Conservation (phyloP, 1,140 invertebrate genomes). For the Drosophila lowei region DNA sequence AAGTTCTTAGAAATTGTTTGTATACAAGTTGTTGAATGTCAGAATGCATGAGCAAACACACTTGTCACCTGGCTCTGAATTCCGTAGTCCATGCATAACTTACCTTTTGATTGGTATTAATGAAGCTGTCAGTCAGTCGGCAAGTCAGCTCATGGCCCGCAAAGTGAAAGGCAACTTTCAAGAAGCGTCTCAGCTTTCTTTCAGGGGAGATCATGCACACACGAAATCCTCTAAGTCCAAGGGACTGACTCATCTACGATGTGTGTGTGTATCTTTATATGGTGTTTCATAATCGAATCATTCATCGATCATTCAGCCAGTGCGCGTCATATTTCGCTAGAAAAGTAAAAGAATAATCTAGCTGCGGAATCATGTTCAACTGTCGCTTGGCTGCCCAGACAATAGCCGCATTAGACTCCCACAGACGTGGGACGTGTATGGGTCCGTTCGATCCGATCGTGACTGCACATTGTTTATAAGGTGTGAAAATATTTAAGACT, state of each 20-base stretch:
- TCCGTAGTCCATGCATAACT: constrained; percentile 48
- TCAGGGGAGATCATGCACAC: not conserved
- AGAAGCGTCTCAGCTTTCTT: constrained; percentile 19
- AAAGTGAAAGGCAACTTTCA: constrained; percentile 57
- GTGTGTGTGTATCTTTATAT: constrained; percentile 18
- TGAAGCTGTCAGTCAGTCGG: constrained; percentile 70
- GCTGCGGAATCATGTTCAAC: constrained; percentile 50
- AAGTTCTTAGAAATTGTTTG: constrained; percentile 2
- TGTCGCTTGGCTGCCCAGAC: constrained; percentile 66
- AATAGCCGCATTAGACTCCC: constrained; percentile 69
- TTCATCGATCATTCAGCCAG: constrained; percentile 70
- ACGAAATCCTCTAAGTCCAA: constrained; percentile 14
- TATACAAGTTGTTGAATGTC: constrained; percentile 65
- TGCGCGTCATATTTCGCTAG: constrained; percentile 77
- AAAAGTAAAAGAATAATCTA: constrained; percentile 50
- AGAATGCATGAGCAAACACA: constrained; percentile 75
- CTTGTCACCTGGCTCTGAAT: constrained; percentile 72
- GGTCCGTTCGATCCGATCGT: constrained; percentile 55
- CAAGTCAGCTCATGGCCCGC: constrained; percentile 43
- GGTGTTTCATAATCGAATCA: constrained; percentile 56
- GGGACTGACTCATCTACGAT: constrained; percentile 62
- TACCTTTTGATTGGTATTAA: constrained; percentile 60
- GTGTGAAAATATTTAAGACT: constrained; percentile 83
- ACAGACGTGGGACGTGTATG: constrained; percentile 7
- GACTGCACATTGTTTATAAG: constrained; percentile 82